Evolutionary conservation across 2,797 vertebrate genomes (phyloP), one percentile per base, ranked within the genome.

Genomic region (Semotilus atromaculatus): DNA sequence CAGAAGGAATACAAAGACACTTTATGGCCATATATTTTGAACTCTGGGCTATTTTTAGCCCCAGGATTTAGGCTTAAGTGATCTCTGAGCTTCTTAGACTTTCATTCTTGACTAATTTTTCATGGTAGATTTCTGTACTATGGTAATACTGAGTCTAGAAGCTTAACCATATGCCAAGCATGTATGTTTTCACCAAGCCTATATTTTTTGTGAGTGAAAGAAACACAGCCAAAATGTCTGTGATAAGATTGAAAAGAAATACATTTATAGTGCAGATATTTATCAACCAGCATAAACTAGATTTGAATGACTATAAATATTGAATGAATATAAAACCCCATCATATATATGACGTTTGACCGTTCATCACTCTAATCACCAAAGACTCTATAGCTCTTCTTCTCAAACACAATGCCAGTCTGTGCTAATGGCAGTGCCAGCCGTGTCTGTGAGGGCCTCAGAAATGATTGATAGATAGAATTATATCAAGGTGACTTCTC

Each of bases 401-500:
- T 86, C 60, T 90, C 90, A 92, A 93, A 95, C 94, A 93, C 92
- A 92, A 92, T 94, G 92, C 92, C 93, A 93, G 86, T 88, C 88
- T 90, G 94, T 93, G 92, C 91, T 95, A 96, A 95, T 95, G 94
- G 94, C 89, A 93, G 91, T 94, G 95, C 94, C 94, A 94, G 86
- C 90, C 91, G 92, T 89, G 92, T 92, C 92, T 91, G 92, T 91
- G 89, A 93, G 92, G 88, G 90, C 77, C 88, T 88, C 91, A 87
- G 83, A 60, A 88, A 88, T 95, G 95, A 96, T 95, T 96, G 94
- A 95, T 95, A 90, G 93, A 89, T 91, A 89, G 94, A 94, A 94
- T 94, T 94, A 94, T 88, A 92, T 94, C 93, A 96, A 96, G 95
- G 95, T 95, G 95, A 96, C 95, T 95, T 94, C 94, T 89, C 92